phyloP scores from a whole-genome alignment of 2,113 vertebrate genomes.

The Hyperopisus bebe region DNA sequence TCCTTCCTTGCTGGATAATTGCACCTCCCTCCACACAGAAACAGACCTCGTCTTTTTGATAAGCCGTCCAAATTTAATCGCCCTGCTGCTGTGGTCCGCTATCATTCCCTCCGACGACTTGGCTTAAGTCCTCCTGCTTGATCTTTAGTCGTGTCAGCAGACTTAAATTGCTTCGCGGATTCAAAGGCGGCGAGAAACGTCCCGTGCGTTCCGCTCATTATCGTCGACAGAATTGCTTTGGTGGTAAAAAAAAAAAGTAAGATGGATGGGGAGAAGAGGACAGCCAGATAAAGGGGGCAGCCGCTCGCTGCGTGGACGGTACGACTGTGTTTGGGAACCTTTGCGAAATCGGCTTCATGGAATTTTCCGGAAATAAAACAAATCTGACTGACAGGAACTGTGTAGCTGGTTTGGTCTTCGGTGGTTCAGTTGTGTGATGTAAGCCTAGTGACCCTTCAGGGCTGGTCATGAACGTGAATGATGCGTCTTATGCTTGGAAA shows the following conservation, averaged over 20 bases:
- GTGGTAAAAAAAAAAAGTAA: neutral
- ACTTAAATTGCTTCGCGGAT: constrained; percentile 23
- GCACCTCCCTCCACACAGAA: neutral
- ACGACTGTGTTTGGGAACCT: neutral
- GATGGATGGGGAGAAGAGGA: neutral
- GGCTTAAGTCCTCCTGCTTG: constrained; percentile 7
- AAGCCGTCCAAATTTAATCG: neutral
- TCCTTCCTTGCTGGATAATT: neutral
- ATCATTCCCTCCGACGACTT: neutral
- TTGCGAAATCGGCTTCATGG: neutral
- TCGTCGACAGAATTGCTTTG: constrained; percentile 3
- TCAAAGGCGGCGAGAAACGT: neutral
- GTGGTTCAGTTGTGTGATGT: neutral
- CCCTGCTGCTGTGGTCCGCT: neutral
- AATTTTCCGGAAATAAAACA: neutral
- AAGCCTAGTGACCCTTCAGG: too few relatives aligned
- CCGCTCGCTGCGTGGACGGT: neutral
- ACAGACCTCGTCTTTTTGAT: neutral
- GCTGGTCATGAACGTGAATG: neutral
- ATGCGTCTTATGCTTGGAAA: neutral
- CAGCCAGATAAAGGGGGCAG: neutral
- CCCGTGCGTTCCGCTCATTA: constrained; percentile 5
- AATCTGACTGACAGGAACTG: neutral
- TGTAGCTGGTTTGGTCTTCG: neutral
- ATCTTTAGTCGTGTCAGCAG: constrained; percentile 24